phyloP scores from a whole-genome alignment of 2,113 vertebrate species.

The Platysteira castanea region DNA sequence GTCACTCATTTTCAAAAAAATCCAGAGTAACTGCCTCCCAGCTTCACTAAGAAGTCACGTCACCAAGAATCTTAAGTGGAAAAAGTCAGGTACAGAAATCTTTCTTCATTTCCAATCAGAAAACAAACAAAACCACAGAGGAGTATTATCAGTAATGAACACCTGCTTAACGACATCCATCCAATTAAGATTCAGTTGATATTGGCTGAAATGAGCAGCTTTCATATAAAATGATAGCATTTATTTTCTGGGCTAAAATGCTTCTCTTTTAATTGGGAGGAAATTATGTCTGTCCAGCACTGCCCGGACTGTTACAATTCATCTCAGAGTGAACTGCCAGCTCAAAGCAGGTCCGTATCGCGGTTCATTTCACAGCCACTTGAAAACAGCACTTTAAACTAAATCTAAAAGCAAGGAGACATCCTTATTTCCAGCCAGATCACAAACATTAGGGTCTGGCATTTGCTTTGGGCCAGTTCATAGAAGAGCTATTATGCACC shows the following conservation, averaged over 20 bases:
- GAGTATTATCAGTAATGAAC: not conserved
- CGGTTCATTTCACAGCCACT: not conserved
- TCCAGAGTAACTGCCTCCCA: not conserved
- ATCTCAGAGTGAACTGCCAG: not conserved
- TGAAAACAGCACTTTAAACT: not conserved
- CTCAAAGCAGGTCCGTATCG: not conserved
- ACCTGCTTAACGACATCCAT: not conserved
- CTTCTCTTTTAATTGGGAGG: not conserved
- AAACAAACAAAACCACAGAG: not conserved
- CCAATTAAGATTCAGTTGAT: not conserved
- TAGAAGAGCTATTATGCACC: not conserved
- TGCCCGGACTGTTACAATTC: not conserved
- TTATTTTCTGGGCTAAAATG: not conserved
- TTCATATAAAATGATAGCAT: not conserved
- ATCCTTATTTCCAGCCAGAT: not conserved
- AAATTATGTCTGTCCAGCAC: not conserved
- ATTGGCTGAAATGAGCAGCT: not conserved
- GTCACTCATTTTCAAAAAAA: not conserved
- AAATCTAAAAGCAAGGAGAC: not conserved
- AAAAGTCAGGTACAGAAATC: not conserved
- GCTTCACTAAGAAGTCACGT: not conserved
- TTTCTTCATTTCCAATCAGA: not conserved
- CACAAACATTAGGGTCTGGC: not conserved
- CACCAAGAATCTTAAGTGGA: not conserved
- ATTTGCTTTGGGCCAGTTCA: not conserved